phyloP scores from a whole-genome alignment of 2,113 vertebrate genomes.

The Peromyscus polionotus region DNA sequence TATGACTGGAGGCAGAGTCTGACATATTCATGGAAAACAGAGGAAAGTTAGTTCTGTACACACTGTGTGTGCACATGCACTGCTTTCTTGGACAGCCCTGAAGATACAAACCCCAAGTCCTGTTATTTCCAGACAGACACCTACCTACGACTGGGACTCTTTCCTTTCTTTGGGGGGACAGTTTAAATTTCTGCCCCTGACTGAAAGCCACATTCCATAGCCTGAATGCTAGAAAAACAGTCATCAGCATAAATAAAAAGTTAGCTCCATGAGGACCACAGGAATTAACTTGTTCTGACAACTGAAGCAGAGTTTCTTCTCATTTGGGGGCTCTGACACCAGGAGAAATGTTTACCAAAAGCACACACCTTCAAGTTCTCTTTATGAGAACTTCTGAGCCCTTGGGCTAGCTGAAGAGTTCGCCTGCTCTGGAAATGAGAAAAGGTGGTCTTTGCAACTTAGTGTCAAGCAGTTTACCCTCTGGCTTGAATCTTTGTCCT shows the following conservation, averaged over 20 bases:
- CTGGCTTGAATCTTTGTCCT: background rate
- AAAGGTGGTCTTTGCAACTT: background rate
- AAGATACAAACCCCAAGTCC: background rate
- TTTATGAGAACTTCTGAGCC: background rate
- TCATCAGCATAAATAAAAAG: conserved; percentile 40
- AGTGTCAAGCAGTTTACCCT: background rate
- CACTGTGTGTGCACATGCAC: too few relatives aligned
- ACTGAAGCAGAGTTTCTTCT: conserved; percentile 41
- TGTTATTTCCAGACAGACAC: conserved; percentile 11
- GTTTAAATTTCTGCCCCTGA: conserved; percentile 35
- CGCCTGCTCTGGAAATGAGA: background rate
- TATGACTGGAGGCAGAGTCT: background rate
- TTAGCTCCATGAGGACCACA: background rate
- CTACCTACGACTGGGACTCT: background rate
- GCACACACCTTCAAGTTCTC: background rate
- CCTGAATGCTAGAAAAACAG: conserved; percentile 53
- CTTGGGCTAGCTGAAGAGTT: background rate
- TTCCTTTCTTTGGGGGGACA: background rate
- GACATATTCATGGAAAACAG: background rate
- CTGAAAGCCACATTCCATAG: conserved; percentile 16
- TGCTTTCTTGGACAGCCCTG: background rate
- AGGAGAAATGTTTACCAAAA: background rate
- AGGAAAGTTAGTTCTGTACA: background rate
- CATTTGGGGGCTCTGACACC: background rate
- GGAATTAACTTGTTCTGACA: background rate